These are phyloP conservation scores for Trachurus trachurus DNA, from an alignment of 2,797 vertebrate species.

Conservation along the genomic window DNA sequence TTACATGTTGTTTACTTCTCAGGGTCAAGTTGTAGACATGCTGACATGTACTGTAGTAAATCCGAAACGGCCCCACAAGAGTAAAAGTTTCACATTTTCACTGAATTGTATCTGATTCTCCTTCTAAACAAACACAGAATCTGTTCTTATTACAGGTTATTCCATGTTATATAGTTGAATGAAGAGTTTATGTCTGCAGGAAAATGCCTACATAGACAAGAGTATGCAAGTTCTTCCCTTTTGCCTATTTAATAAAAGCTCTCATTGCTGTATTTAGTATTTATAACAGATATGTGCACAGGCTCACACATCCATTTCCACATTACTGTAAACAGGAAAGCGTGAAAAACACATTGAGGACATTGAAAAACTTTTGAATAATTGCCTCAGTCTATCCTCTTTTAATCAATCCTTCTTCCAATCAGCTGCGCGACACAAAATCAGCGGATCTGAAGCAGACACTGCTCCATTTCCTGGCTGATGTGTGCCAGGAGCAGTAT, in stretches of 20 bases:
- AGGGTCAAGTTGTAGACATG: background rate
- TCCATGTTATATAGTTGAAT: background rate
- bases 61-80: background rate
- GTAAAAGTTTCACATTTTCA: background rate
- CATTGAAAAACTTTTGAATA: background rate
- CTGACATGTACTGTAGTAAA: background rate
- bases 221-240: background rate
- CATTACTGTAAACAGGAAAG: background rate
- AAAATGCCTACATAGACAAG: background rate
- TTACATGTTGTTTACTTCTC: background rate
- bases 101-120: background rate
- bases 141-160: background rate
- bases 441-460: slow-evolving; percentile 91
- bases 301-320: no score
- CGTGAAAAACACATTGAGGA: background rate
- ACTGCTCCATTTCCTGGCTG: slow-evolving; percentile 91
- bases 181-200: background rate
- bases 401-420: slow-evolving; percentile 40
- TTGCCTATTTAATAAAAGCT: background rate
- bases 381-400: slow-evolving; percentile 6
- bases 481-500: slow-evolving; percentile 89
- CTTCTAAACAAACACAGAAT: background rate
- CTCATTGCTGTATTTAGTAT: background rate
- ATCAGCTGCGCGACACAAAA: slow-evolving; percentile 88
- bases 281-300: background rate